Conservation (phyloP, 92 coral and sea anemone genomes). For the Umimayanthus kanabou region DNA sequence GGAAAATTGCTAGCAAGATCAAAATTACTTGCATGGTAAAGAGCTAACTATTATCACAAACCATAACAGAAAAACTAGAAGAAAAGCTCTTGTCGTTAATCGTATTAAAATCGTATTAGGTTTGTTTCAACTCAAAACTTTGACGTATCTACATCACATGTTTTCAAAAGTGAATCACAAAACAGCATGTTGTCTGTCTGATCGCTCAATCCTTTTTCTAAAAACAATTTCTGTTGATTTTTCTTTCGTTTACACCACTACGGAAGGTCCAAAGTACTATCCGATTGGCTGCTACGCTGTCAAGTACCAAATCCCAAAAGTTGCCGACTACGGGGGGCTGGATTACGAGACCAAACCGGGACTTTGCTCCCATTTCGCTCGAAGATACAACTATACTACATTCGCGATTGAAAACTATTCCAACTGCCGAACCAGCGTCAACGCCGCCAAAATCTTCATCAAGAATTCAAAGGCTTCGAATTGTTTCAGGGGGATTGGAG, state of each 20-base stretch:
- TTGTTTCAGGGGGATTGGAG: conserved; percentile 10
- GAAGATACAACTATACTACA: neutral
- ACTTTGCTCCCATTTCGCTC: neutral
- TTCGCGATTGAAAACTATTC: conserved; percentile 4
- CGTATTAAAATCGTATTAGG: too few relatives aligned
- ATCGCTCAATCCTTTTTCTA: too few relatives aligned
- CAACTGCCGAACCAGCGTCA: conserved; percentile 3
- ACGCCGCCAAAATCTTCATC: conserved; percentile 8
- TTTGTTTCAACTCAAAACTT: too few relatives aligned
- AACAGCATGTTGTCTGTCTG: too few relatives aligned
- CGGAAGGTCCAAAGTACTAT: neutral
- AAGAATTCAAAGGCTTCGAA: neutral
- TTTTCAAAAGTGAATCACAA: too few relatives aligned
- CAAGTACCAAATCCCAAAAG: neutral
- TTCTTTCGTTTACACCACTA: neutral
- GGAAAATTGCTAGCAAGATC: too few relatives aligned
- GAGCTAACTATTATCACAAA: too few relatives aligned
- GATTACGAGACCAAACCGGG: neutral
- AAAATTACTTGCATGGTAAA: too few relatives aligned
- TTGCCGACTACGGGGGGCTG: neutral
- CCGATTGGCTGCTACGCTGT: neutral
- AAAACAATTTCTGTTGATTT: too few relatives aligned
- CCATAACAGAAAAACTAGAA: too few relatives aligned
- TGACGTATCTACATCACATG: too few relatives aligned
- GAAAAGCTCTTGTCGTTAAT: too few relatives aligned